Base-by-base conservation (phyloP, 1,140 invertebrate genomes). In the Trachymyrmex cornetzi region DNA sequence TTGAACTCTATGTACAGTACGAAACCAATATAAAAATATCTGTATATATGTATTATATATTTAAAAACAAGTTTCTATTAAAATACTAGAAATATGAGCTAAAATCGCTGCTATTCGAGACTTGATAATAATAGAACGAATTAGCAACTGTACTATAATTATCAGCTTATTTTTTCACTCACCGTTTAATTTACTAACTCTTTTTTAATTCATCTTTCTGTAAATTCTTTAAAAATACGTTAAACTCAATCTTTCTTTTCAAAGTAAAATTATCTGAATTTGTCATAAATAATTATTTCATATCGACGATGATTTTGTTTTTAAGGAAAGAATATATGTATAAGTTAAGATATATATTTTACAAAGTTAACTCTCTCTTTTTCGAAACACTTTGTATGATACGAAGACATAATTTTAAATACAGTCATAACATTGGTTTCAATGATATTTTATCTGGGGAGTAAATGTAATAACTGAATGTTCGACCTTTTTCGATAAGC, bases 401-500 rank as follows among this genome's bases (percentile, higher is more conserved):
- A 93, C 91, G 77, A 86, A 90, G 81, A 67, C 85, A 87, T 88
- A 89, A 92, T 92, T 94, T 94, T 92, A 92, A 94, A 94, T 94
- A 93, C 91, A 94, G 91, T 91, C 90, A 91, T 91, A 93, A 95
- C 92, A 93, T 93, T 92, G 91, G 91, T 94, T 93, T 90, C 91
- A 92, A 91, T 90, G 91, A 94, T 94, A 94, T 91, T 91, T 93
- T 94, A 93, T 95, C 93, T 92, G 24, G 74, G 63, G 79, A 93
- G 88, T 93, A 92, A 93, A 92, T 93, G 93, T 93, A 94, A 93
- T 93, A 94, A 93, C 92, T 92, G 91, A 91, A 95, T 94, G 92
- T 94, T 92, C 94, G 94, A 95, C 94, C 93, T 95, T 94, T 94
- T 90, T 79, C 86, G 94, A 95, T 95, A 95, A 95, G 89, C 87